Conservation (phyloP, 2,113 vertebrate species). For the Prochilodus magdalenae region DNA sequence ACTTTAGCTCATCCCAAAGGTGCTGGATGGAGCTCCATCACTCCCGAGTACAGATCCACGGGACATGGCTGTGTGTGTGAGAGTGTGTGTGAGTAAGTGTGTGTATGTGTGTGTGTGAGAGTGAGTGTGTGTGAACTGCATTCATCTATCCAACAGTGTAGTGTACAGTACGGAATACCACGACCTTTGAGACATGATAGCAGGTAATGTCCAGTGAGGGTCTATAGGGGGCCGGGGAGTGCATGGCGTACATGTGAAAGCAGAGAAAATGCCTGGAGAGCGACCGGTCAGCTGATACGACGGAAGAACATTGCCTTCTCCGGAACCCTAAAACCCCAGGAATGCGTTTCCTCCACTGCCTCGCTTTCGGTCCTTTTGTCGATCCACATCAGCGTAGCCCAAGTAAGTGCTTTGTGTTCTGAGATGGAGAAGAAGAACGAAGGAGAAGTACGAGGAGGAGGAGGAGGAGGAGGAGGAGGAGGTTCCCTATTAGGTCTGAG, state of each 20-base stretch:
- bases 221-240: background rate
- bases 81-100: no score
- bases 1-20: background rate
- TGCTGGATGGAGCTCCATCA: background rate
- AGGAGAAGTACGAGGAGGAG: no score
- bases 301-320: background rate
- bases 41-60: background rate
- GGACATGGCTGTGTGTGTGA: no score
- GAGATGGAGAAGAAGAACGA: background rate
- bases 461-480: background rate
- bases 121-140: background rate
- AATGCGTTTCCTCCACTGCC: background rate
- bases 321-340: background rate
- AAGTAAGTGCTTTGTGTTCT: slow-evolving; percentile 35
- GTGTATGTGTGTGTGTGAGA: no score
- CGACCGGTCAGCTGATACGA: background rate
- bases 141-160: background rate
- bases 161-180: background rate
- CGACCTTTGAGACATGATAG: background rate
- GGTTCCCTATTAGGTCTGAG: background rate
- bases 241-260: background rate
- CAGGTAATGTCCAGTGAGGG: background rate
- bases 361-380: slow-evolving; percentile 4
- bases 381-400: slow-evolving; percentile 1
- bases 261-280: background rate